Base-by-base conservation (phyloP, 1,140 invertebrate species). In the Phymorhynchus buccinoides region DNA sequence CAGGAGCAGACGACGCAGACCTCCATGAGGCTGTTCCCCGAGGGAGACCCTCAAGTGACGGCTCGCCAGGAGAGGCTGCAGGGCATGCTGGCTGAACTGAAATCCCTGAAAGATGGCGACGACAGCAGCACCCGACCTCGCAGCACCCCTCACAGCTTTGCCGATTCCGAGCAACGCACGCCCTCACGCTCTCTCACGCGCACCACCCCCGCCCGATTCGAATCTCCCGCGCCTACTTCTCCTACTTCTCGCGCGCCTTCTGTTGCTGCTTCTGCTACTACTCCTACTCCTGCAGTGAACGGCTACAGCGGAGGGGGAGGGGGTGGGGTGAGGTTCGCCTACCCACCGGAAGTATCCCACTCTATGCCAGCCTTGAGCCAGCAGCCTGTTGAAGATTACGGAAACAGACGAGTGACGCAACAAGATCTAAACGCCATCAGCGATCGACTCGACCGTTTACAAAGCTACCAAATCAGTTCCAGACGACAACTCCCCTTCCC, bases 341-440 rank as follows among this genome's bases (percentile, higher is more conserved):
- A 66, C 48, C 62, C 87, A 30, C 80, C 85, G 32, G 73, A 75
- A 22, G 18, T 16, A 16, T 41, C 73, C 9, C 37, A 41, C 73
- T 75, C 73, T 27, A 75, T 75, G 73, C 87, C 87, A 66, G 88
- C 88, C 52, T 27, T 62, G 18, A 12, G n/a, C 1, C 56, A 62
- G 56, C 87, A 66, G 80, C 83, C 83, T 14, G 35, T 32, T n/a
- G 22, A 56, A 32, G 84, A 32, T 18, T 66, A 80, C 78, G 84
- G 77, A 12, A 80, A 83, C 41, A 68, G 89, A 44, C 66, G 85
- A 32, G 87, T 90, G 41, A 92, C 91, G 27, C 90, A 90, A 75
- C 89, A 91, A 42, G 91, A 91, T 84, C 86, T 92, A 9, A 90
- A 90, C 83, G 87, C 86, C 73, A 88, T 91, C 37, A 90, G 86